These are phyloP conservation scores for Colletes gigas DNA, from an alignment of 1,140 invertebrate genomes.

Conservation along the genomic window DNA sequence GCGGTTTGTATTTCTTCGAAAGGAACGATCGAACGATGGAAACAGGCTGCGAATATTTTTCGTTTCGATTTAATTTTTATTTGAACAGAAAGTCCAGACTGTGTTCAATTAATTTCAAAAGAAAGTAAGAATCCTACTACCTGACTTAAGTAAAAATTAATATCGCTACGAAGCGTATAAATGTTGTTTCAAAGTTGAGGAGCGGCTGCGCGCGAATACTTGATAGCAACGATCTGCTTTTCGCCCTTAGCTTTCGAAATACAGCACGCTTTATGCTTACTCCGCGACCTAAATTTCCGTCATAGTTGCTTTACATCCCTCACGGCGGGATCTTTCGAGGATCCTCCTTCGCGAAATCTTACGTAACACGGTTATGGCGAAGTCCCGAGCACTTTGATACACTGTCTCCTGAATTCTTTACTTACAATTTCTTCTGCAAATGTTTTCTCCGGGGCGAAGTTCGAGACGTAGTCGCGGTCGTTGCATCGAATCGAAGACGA, in stretches of 20 bases:
- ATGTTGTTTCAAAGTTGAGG: neutral
- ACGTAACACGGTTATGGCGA: neutral
- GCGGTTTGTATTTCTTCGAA: too few relatives aligned
- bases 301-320: slow-evolving; percentile 2
- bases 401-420: neutral
- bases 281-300: slow-evolving; percentile 4
- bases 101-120: too few relatives aligned
- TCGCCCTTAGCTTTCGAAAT: neutral
- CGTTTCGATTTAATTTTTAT: too few relatives aligned
- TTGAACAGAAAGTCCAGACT: too few relatives aligned
- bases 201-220: neutral
- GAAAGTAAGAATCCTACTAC: too few relatives aligned
- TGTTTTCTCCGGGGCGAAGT: neutral
- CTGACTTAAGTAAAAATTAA: too few relatives aligned
- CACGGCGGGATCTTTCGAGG: neutral
- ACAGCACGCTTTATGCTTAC: neutral
- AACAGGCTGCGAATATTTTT: too few relatives aligned
- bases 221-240: neutral
- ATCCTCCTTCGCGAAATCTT: slow-evolving; percentile 1
- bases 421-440: neutral
- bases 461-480: neutral
- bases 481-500: too few relatives aligned
- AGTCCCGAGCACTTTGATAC: neutral
- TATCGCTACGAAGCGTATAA: too few relatives aligned
- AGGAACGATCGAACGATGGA: too few relatives aligned